These are phyloP conservation scores for Nesogale talazaci DNA, from an alignment of 2,113 vertebrate species.

Conservation along the genomic window DNA sequence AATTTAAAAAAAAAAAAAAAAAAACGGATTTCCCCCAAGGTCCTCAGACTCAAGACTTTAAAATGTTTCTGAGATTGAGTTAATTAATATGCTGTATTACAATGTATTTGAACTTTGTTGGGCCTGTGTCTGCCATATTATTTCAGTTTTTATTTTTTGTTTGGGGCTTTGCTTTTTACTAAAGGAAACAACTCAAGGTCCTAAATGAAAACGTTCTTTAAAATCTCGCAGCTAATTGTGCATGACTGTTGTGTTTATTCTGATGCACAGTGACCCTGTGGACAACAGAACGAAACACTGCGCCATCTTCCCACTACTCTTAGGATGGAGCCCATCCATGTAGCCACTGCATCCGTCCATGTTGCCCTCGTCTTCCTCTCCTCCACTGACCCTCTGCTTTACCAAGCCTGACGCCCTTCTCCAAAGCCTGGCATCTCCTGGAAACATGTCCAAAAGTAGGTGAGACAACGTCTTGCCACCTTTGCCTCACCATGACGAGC, in stretches of 20 bases:
- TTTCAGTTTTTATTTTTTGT: slow-evolving; percentile 66
- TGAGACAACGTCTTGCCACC: no score
- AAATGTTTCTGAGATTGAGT: slow-evolving; percentile 20
- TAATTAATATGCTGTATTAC: slow-evolving; percentile 27
- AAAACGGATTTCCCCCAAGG: slow-evolving; percentile 39
- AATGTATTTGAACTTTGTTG: slow-evolving; percentile 25
- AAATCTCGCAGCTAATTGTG: slow-evolving; percentile 60
- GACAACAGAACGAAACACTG: no score
- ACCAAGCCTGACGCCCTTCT: no score
- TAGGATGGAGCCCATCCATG: no score
- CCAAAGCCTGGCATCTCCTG: no score
- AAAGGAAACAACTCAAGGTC: slow-evolving; percentile 63
- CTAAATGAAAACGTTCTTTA: slow-evolving; percentile 66
- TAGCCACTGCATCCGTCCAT: no score
- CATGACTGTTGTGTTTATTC: not conserved
- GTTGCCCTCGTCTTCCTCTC: no score
- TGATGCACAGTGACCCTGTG: no score
- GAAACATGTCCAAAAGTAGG: no score
- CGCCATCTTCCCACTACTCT: no score
- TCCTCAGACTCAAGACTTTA: slow-evolving; percentile 44
- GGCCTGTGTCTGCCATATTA: slow-evolving; percentile 8
- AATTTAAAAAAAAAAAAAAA: slow-evolving; percentile 59
- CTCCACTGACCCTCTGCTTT: no score
- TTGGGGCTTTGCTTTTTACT: slow-evolving; percentile 68
- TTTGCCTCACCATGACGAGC: no score